These are phyloP conservation scores for Nycticryphes semicollaris DNA, from an alignment of 2,113 vertebrate species.

Conservation along the genomic window DNA sequence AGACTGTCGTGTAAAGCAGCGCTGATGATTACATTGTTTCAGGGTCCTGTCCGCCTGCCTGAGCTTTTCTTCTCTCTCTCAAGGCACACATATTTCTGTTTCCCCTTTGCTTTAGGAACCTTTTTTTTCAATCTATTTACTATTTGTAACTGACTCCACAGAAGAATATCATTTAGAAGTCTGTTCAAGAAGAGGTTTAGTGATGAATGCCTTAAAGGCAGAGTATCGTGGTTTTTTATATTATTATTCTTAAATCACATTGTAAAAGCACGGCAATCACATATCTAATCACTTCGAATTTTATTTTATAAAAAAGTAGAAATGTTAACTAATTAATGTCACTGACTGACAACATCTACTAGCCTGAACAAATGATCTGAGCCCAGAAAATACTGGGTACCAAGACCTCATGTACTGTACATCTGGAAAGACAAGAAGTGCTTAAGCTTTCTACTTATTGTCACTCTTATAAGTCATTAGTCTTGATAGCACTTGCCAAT, in stretches of 20 bases:
- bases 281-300: neutral
- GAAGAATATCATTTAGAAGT: neutral
- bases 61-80: neutral
- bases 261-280: neutral
- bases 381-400: neutral
- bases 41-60: neutral
- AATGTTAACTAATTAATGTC: neutral
- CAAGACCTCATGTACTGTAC: neutral
- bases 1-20: constrained; percentile 64
- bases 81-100: neutral
- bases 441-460: neutral
- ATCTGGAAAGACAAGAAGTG: neutral
- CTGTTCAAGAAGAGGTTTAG: neutral
- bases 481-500: neutral
- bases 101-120: neutral
- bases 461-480: neutral
- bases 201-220: neutral
- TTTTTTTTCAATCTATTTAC: neutral
- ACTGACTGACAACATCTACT: neutral
- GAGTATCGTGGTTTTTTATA: neutral
- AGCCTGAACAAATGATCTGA: neutral
- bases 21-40: constrained; percentile 75
- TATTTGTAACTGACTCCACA: neutral
- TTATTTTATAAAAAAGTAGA: neutral
- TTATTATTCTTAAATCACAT: neutral